Conservation (phyloP, 2,888 invertebrate genomes). For the Cataglyphis cursor region DNA sequence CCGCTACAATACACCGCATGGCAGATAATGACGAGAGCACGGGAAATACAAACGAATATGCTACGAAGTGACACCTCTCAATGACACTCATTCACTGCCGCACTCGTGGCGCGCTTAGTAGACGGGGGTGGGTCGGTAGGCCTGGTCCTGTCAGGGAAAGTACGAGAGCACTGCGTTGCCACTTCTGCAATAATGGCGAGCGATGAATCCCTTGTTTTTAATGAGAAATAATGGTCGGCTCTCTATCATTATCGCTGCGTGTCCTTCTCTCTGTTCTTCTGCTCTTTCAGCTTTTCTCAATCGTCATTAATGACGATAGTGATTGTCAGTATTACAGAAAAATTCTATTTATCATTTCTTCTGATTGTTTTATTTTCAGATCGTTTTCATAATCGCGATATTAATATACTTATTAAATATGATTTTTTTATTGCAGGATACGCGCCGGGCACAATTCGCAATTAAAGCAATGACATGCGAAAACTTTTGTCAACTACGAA, state of each 20-base stretch:
- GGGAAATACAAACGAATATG: constrained; percentile 86
- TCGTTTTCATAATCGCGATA: not conserved
- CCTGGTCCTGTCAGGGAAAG: constrained; percentile 58
- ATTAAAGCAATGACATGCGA: not conserved
- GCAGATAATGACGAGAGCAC: constrained; percentile 78
- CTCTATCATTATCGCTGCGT: constrained; percentile 68
- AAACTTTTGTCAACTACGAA: constrained; percentile 18
- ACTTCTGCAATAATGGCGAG: constrained; percentile 84
- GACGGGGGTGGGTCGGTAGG: constrained; percentile 49
- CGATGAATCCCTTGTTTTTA: constrained; percentile 86
- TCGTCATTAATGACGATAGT: constrained; percentile 6
- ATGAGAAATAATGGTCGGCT: constrained; percentile 84
- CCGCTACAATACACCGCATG: constrained; percentile 77
- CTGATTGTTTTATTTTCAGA: not conserved
- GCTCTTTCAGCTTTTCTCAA: constrained; percentile 11
- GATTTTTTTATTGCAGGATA: not conserved
- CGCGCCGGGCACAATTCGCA: not conserved
- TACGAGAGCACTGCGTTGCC: constrained; percentile 63
- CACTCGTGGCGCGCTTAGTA: constrained; percentile 52
- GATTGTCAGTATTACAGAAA: constrained; percentile 13
- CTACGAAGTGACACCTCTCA: constrained; percentile 87
- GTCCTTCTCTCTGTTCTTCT: constrained; percentile 19
- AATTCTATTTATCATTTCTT: not conserved
- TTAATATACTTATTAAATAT: not conserved
- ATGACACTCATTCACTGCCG: constrained; percentile 80